phyloP scores from a whole-genome alignment of 2,113 vertebrate genomes.

The Eurypyga helias region DNA sequence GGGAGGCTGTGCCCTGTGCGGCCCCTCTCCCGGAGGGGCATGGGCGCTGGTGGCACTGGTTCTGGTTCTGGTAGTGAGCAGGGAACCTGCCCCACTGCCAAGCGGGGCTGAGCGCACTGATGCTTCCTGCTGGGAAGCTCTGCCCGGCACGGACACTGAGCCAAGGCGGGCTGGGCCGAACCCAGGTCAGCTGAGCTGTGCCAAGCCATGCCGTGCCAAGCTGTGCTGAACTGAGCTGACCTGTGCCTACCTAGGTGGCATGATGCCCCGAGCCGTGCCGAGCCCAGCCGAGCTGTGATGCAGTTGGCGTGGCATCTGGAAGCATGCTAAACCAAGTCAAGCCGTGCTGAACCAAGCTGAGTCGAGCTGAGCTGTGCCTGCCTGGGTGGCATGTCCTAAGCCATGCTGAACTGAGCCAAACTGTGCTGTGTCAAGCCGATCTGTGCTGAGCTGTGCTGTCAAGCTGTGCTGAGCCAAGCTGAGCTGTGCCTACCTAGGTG shows the following conservation, averaged over 20 bases:
- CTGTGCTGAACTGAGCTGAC: too few relatives aligned
- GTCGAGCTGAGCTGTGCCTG: not conserved
- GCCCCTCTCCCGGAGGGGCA: accelerated
- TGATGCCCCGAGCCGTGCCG: too few relatives aligned
- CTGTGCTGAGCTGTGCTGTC: not conserved
- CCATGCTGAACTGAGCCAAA: not conserved
- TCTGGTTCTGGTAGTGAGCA: not conserved
- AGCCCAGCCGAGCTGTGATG: too few relatives aligned
- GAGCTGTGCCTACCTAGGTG: not conserved
- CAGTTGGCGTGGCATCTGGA: too few relatives aligned
- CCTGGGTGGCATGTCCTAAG: not conserved
- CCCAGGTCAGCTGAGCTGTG: not conserved
- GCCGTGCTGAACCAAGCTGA: not conserved
- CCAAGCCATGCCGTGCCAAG: not conserved
- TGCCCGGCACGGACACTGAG: accelerated
- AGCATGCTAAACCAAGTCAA: too few relatives aligned
- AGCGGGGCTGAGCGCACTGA: not conserved
- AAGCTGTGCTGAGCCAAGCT: too few relatives aligned
- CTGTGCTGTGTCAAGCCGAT: not conserved
- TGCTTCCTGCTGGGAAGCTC: not conserved
- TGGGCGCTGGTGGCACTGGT: not conserved
- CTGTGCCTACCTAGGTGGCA: too few relatives aligned
- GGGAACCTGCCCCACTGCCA: not conserved
- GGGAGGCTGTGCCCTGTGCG: not conserved
- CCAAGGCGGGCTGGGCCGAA: accelerated